phyloP scores from a whole-genome alignment of 2,888 invertebrate genomes.

The Leptothorax acervorum region DNA sequence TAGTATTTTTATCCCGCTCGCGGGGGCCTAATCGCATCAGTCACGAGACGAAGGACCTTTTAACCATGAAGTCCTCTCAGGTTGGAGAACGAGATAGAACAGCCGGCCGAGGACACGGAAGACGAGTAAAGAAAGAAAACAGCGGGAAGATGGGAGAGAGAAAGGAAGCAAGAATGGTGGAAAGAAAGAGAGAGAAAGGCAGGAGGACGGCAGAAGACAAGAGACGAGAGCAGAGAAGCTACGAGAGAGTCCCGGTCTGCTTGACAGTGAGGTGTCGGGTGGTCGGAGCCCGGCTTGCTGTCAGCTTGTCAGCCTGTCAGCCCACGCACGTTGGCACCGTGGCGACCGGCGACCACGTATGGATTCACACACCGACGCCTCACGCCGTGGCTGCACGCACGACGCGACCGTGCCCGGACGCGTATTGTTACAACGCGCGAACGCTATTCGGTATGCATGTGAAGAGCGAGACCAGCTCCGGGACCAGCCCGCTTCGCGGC shows the following conservation, averaged over 20 bases:
- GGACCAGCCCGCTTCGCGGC: conserved; percentile 49
- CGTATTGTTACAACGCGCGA: conserved; percentile 66
- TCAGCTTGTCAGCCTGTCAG: conserved; percentile 84
- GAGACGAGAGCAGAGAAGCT: conserved; percentile 77
- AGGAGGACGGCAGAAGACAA: conserved; percentile 61
- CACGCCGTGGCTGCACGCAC: conserved; percentile 57
- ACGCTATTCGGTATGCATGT: conserved; percentile 29
- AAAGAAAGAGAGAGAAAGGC: conserved; percentile 22
- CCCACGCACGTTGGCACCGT: conserved; percentile 84
- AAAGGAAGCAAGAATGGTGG: conserved; percentile 2
- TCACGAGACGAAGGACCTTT: conserved; percentile 55
- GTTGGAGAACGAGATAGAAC: conserved; percentile 56
- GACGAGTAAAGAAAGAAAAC: conserved; percentile 50
- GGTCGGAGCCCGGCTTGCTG: conserved; percentile 82
- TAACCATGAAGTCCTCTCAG: conserved; percentile 50
- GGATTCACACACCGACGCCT: conserved; percentile 72
- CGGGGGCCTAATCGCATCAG: conserved; percentile 50
- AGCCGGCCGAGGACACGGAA: conserved; percentile 63
- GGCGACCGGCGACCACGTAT: conserved; percentile 68
- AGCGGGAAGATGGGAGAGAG: conserved; percentile 51
- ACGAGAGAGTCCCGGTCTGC: conserved; percentile 79
- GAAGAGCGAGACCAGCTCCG: conserved; percentile 13
- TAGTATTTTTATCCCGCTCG: conserved; percentile 45
- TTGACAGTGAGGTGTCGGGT: conserved; percentile 85
- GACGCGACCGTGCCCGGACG: conserved; percentile 18